Percentiles rank a stretch among this genome's conserved stretches.
Conservation (phyloP, 2,797 vertebrate genomes). For the Sciurus carolinensis region DNA sequence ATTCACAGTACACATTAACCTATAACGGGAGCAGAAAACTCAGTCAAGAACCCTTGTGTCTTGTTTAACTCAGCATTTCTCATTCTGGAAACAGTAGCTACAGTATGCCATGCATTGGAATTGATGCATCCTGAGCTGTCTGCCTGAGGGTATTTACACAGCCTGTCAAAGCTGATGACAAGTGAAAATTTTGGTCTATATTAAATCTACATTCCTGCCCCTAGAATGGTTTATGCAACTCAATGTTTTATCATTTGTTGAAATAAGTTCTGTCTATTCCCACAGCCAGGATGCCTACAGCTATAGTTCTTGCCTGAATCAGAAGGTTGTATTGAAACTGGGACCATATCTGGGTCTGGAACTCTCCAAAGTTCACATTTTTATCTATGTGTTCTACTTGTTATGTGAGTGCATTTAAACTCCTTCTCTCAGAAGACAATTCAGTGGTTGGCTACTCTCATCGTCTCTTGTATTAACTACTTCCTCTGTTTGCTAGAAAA, state of each 20-base stretch:
- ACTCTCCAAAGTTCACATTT: neutral
- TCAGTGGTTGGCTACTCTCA: neutral
- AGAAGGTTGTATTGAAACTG: neutral
- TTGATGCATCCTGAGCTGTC: neutral
- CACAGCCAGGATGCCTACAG: neutral
- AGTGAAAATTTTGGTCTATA: neutral
- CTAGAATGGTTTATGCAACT: neutral
- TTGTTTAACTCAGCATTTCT: conserved; percentile 24
- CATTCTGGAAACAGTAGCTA: neutral
- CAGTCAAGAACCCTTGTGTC: neutral
- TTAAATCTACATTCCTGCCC: neutral
- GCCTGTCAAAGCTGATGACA: neutral
- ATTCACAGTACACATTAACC: neutral
- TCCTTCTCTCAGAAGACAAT: neutral
- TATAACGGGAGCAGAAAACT: neutral
- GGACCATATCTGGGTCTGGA: neutral
- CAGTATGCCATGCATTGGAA: neutral
- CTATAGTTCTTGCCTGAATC: neutral
- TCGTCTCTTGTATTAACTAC: neutral
- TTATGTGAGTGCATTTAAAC: neutral
- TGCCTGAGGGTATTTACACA: neutral
- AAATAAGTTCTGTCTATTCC: neutral
- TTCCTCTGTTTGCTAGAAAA: neutral
- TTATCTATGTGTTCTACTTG: neutral
- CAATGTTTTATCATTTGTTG: neutral